Conservation (phyloP, 2,797 vertebrate genomes). For the Otolemur crassicaudatus region DNA sequence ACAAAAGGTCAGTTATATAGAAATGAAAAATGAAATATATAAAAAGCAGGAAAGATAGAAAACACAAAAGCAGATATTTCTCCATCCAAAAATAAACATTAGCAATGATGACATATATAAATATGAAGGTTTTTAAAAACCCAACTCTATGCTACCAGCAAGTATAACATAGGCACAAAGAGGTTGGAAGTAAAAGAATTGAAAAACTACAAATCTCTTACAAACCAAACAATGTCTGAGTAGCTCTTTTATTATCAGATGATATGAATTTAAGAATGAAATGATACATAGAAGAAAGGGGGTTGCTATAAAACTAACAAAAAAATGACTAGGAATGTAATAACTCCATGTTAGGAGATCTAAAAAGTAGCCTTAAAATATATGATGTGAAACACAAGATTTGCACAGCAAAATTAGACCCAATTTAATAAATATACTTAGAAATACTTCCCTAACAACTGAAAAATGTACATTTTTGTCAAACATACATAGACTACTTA, state of each 20-base stretch:
- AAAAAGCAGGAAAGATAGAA: neutral
- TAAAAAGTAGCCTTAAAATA: neutral
- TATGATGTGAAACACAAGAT: neutral
- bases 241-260: neutral
- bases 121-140: neutral
- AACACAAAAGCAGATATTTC: neutral
- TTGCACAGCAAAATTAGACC: neutral
- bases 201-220: neutral
- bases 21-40: conserved; percentile 44
- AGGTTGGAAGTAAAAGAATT: neutral
- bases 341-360: neutral
- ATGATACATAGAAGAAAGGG: neutral
- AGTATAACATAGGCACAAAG: neutral
- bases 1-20: neutral
- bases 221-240: neutral
- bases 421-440: neutral
- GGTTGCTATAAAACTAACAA: neutral
- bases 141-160: neutral
- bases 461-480: neutral
- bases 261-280: neutral
- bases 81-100: neutral
- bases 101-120: neutral
- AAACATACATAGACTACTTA: neutral
- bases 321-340: neutral
- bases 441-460: neutral